Evolutionary conservation across 2,888 invertebrate genomes (phyloP).

Genomic region (Coleophora deauratella): DNA sequence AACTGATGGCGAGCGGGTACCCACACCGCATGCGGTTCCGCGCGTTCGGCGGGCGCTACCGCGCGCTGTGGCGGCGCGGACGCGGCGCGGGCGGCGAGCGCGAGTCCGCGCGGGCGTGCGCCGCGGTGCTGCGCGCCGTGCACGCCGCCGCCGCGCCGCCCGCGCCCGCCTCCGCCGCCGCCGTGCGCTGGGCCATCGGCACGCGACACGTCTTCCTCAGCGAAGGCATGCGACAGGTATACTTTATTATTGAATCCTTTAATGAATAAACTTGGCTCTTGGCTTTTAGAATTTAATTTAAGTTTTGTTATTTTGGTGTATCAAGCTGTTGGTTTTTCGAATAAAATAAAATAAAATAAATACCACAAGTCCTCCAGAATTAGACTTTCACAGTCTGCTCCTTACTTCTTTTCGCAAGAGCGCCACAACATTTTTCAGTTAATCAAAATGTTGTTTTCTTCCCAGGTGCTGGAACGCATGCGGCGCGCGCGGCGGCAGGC

Average conservation of each 20-base stretch:
- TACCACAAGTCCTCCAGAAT: too few species aligned
- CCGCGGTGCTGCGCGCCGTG: constrained; percentile 84
- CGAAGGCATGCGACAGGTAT: constrained; percentile 93
- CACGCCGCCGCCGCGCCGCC: constrained; percentile 84
- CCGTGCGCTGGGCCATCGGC: constrained; percentile 88
- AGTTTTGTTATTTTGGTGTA: too few species aligned
- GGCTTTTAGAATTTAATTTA: too few species aligned
- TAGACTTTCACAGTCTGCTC: too few species aligned
- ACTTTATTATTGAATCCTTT: too few species aligned
- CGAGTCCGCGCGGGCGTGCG: constrained; percentile 74
- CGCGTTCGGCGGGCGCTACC: constrained; percentile 90
- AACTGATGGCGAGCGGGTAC: constrained; percentile 95
- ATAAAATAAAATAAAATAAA: too few species aligned
- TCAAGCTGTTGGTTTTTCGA: too few species aligned
- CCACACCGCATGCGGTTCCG: constrained; percentile 97
- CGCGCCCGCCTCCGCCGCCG: constrained; percentile 80
- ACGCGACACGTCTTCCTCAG: constrained; percentile 95
- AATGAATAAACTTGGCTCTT: too few species aligned
- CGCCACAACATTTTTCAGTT: too few species aligned
- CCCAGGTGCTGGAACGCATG: constrained; percentile 87
- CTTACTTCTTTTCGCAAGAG: too few species aligned
- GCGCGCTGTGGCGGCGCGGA: constrained; percentile 87
- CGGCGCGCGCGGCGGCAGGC: constrained; percentile 83
- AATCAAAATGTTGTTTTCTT: too few species aligned
- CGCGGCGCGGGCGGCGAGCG: constrained; percentile 73